Evolutionary conservation across 2,888 invertebrate species (phyloP).

Genomic region (Leuctra nigra): DNA sequence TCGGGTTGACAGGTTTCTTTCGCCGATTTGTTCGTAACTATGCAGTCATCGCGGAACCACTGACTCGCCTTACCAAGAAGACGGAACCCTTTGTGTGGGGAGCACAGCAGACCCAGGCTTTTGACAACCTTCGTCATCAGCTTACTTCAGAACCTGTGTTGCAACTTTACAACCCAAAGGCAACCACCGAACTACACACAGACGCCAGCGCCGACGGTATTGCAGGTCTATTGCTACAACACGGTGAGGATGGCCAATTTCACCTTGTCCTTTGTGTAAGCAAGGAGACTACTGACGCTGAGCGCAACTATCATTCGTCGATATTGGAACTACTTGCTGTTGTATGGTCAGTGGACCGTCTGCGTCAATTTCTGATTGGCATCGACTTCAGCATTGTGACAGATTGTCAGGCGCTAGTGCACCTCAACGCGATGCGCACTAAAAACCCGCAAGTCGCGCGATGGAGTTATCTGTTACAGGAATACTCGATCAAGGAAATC

Average conservation of each 20-base stretch:
- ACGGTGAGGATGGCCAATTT: slow-evolving; percentile 27
- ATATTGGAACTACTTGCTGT: slow-evolving; percentile 32
- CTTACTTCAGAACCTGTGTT: slow-evolving; percentile 28
- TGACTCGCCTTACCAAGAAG: slow-evolving; percentile 31
- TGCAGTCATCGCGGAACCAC: slow-evolving; percentile 31
- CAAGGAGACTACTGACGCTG: slow-evolving; percentile 30
- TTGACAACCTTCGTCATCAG: slow-evolving; percentile 21
- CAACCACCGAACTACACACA: slow-evolving; percentile 28
- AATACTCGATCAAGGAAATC: slow-evolving; percentile 29
- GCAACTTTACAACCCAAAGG: slow-evolving; percentile 27
- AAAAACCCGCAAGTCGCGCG: slow-evolving; percentile 3
- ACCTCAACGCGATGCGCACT: slow-evolving; percentile 28
- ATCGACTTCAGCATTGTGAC: slow-evolving; percentile 32
- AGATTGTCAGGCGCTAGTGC: slow-evolving; percentile 33
- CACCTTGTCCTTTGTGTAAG: slow-evolving; percentile 33
- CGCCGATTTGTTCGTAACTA: slow-evolving; percentile 33
- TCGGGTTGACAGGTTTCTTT: slow-evolving; percentile 34
- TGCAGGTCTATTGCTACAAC: slow-evolving; percentile 33
- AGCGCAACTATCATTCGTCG: slow-evolving; percentile 31
- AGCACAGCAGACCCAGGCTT: not conserved
- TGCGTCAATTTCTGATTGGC: slow-evolving; percentile 31
- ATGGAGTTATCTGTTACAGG: slow-evolving; percentile 24
- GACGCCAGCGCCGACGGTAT: slow-evolving; percentile 30
- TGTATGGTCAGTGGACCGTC: slow-evolving; percentile 31
- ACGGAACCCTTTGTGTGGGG: slow-evolving; percentile 24